phyloP scores from a whole-genome alignment of 2,888 invertebrate species.

The Psylliodes chrysocephalus region DNA sequence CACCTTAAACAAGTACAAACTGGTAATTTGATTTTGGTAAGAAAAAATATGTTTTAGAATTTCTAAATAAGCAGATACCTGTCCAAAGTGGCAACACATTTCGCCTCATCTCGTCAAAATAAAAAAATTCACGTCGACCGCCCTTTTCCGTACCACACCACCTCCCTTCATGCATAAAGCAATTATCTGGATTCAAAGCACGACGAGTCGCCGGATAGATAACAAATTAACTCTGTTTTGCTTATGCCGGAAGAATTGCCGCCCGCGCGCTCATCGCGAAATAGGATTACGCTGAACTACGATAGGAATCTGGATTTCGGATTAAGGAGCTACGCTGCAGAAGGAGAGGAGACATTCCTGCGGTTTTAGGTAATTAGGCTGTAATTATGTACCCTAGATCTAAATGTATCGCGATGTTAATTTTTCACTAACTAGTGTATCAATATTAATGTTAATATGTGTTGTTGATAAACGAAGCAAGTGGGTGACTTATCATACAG shows the following conservation, averaged over 20 bases:
- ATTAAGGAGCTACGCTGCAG: background rate
- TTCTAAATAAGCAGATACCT: too few relatives aligned
- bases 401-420: too few relatives aligned
- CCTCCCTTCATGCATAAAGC: constrained; percentile 33
- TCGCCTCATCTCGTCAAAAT: constrained; percentile 7
- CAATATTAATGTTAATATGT: too few relatives aligned
- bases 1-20: too few relatives aligned
- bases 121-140: constrained; percentile 38
- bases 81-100: background rate
- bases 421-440: too few relatives aligned
- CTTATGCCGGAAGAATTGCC: constrained; percentile 33
- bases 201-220: constrained; percentile 39
- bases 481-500: too few relatives aligned
- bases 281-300: constrained; percentile 1
- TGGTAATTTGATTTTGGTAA: too few relatives aligned
- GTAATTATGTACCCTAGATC: too few relatives aligned
- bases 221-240: constrained; percentile 50
- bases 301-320: background rate
- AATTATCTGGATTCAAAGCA: constrained; percentile 46
- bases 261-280: background rate
- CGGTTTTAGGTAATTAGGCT: too few relatives aligned
- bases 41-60: too few relatives aligned
- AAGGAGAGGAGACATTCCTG: background rate
- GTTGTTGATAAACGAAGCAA: too few relatives aligned
- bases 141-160: constrained; percentile 9